Evolutionary conservation across 2,888 invertebrate genomes (phyloP).

Genomic region (Papilio demoleus): DNA sequence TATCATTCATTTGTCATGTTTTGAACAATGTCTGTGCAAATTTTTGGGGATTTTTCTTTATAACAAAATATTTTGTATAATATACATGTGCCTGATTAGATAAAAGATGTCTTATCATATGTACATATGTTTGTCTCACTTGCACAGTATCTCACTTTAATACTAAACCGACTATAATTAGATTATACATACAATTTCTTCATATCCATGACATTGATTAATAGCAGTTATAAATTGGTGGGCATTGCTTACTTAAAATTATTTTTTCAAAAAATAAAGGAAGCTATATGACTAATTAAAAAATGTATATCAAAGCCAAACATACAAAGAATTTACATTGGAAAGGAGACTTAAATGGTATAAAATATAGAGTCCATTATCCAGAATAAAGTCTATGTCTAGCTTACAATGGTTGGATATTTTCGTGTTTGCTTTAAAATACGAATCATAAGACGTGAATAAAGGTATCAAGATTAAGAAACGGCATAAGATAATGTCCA

Average conservation of each 20-base stretch:
- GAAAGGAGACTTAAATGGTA: neutral
- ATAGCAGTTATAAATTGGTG: neutral
- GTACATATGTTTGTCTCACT: conserved; percentile 19
- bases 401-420: neutral
- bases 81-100: conserved; percentile 31
- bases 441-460: neutral
- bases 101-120: conserved; percentile 40
- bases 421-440: neutral
- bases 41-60: neutral
- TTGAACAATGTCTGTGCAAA: neutral
- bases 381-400: neutral
- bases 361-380: neutral
- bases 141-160: conserved; percentile 14
- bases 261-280: neutral
- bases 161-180: conserved; percentile 25
- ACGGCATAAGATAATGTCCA: neutral
- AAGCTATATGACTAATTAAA: no score
- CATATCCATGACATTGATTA: conserved; percentile 25
- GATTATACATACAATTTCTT: conserved; percentile 1
- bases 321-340: neutral
- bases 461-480: neutral
- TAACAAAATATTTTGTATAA: conserved; percentile 23
- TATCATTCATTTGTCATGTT: neutral
- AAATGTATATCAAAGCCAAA: neutral
- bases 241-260: neutral